phyloP scores from a whole-genome alignment of 2,797 vertebrate species.

The Carapus acus region DNA sequence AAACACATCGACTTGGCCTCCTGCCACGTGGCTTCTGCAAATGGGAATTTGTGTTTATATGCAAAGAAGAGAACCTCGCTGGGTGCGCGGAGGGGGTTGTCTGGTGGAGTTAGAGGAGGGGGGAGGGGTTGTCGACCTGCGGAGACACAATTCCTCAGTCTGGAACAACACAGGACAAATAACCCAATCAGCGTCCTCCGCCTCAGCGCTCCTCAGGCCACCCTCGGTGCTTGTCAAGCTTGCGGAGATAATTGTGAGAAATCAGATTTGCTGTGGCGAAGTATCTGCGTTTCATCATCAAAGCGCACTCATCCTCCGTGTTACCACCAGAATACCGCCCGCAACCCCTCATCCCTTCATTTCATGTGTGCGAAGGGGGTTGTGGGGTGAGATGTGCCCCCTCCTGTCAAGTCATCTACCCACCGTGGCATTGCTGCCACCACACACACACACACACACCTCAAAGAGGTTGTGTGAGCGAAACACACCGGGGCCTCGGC shows the following conservation, averaged over 20 bases:
- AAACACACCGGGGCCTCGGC: constrained; percentile 1
- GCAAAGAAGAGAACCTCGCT: neutral
- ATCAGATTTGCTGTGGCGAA: constrained; percentile 88
- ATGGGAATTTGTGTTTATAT: neutral
- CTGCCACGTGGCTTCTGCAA: neutral
- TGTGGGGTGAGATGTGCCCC: constrained; percentile 54
- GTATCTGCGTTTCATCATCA: constrained; percentile 83
- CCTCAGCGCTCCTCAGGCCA: constrained; percentile 75
- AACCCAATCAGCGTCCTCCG: constrained; percentile 89
- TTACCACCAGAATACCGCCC: constrained; percentile 52
- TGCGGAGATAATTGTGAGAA: constrained; percentile 98
- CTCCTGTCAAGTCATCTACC: constrained; percentile 62
- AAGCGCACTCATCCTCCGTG: constrained; percentile 57
- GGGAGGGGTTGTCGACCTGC: constrained; percentile 68
- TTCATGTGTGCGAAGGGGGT: too few species aligned
- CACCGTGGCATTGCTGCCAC: constrained; percentile 44
- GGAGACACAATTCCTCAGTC: constrained; percentile 81
- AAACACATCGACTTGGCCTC: neutral
- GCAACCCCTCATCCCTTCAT: constrained; percentile 32
- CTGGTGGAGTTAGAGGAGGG: too few species aligned
- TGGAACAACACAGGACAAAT: constrained; percentile 88
- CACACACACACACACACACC: constrained; percentile 17
- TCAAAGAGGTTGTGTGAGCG: neutral
- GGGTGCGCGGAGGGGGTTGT: too few species aligned
- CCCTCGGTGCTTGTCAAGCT: constrained; percentile 87